Percentiles rank a stretch among this genome's conserved stretches.
Conservation (phyloP, 2,797 vertebrate genomes). For the Rhabdomys pumilio region DNA sequence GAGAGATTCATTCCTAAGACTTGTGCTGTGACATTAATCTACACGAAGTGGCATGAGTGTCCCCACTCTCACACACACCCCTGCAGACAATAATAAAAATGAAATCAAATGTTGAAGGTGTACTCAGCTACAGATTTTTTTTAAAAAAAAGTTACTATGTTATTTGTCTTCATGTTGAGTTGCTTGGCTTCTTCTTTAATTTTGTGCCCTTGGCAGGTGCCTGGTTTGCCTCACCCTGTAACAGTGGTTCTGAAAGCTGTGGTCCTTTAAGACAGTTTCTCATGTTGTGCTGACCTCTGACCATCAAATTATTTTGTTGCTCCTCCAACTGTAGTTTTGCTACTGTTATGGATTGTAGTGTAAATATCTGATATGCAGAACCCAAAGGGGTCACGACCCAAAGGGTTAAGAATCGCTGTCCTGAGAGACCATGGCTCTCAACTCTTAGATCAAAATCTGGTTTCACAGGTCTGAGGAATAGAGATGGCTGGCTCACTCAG, state of each 20-base stretch:
- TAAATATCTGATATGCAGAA: not conserved
- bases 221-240: not conserved
- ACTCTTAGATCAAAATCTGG: not conserved
- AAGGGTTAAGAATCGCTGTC: not conserved
- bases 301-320: not conserved
- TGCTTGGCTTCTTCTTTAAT: not conserved
- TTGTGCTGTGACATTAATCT: not conserved
- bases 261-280: not conserved
- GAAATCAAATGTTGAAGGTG: not conserved
- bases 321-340: not conserved
- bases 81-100: not conserved
- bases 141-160: no score
- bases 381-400: not conserved
- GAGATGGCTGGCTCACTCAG: accelerated
- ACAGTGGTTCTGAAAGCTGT: not conserved
- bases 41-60: not conserved
- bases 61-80: not conserved
- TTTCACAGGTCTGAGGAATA: accelerated
- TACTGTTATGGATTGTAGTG: not conserved
- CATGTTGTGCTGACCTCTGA: not conserved
- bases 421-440: not conserved
- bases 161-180: not conserved
- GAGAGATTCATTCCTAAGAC: not conserved
- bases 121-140: not conserved
- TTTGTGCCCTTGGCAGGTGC: not conserved